phyloP scores from a whole-genome alignment of 1,140 invertebrate genomes.

The Hydropsyche tenuis region DNA sequence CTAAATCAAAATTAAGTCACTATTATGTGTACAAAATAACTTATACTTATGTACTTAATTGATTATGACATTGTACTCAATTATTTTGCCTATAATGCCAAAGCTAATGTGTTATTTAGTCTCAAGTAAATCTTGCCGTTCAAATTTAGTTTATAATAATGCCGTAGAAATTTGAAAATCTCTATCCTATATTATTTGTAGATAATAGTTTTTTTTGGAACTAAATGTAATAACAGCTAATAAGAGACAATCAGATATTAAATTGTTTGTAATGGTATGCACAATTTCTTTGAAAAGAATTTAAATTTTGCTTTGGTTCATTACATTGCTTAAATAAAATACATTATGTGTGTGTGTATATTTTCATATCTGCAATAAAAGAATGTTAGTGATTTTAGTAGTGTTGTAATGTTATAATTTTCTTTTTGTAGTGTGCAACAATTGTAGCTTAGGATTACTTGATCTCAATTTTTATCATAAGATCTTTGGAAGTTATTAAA shows the following conservation, averaged over 20 bases:
- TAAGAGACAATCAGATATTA: constrained; percentile 13
- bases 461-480: constrained; percentile 23
- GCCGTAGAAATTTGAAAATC: background rate
- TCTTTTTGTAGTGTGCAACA: background rate
- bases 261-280: constrained; percentile 24
- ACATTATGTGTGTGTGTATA: background rate
- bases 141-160: constrained; percentile 7
- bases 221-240: background rate
- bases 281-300: background rate
- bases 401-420: background rate
- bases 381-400: background rate
- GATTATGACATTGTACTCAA: too few species aligned
- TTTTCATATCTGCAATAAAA: background rate
- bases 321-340: background rate
- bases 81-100: constrained; percentile 20
- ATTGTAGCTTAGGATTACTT: constrained; percentile 15
- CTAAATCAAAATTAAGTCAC: too few species aligned
- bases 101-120: constrained; percentile 25
- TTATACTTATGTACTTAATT: too few species aligned
- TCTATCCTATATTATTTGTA: background rate
- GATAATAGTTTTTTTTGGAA: background rate
- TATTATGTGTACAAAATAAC: too few species aligned
- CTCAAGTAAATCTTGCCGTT: constrained; percentile 18
- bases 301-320: background rate
- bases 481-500: constrained; percentile 25